Evolutionary conservation across 2,113 vertebrate species (phyloP), one percentile per base, ranked within the genome.

Genomic region (Paralichthys olivaceus): DNA sequence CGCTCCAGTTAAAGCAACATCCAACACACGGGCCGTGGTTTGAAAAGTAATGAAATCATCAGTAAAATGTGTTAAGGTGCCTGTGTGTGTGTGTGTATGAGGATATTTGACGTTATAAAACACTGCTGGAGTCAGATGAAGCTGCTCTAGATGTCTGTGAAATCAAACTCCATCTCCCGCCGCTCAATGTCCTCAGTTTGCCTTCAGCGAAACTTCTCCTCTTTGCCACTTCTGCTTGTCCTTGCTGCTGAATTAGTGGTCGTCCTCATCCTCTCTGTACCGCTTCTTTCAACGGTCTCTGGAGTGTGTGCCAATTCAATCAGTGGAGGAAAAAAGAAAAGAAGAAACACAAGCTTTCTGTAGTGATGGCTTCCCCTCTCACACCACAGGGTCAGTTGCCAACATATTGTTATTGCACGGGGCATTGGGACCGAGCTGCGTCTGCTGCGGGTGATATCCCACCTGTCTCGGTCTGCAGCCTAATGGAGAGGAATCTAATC

Each of bases 401-500:
- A 86, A 79, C 79, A 69, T 26, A 66, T 29, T 85, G 86, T 92
- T 93, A 93, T 93, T 94, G 91, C 84, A 69, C 80, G 75, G 89
- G 78, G 90, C 84, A 81, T 89, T 92, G 90, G 90, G 94, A 89
- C 84, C 15, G 20, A 75, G 61, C 77, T 69, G 34, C 26, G 53
- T 84, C 77, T 76, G 80, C 84, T 58, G 67, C 70, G 81, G 84
- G 72, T 77, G 81, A 79, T 84, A 77, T 69, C 40, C 49, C 67
- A 77, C 82, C 63, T 81, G 75, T 74, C 65, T 75, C 70, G 68
- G 80, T 67, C 61, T 70, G 76, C 76, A 19, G 20, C 15, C 25
- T 85, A 91, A 85, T 89, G 64, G 82, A 85, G 70, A 82, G 78
- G 51, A 87, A 91, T 91, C 85, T 88, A 90, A 91, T 93, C 89